Evolutionary conservation across 2,888 invertebrate species (phyloP), one percentile per base, ranked within the genome.

Genomic region (Sturmia bella): DNA sequence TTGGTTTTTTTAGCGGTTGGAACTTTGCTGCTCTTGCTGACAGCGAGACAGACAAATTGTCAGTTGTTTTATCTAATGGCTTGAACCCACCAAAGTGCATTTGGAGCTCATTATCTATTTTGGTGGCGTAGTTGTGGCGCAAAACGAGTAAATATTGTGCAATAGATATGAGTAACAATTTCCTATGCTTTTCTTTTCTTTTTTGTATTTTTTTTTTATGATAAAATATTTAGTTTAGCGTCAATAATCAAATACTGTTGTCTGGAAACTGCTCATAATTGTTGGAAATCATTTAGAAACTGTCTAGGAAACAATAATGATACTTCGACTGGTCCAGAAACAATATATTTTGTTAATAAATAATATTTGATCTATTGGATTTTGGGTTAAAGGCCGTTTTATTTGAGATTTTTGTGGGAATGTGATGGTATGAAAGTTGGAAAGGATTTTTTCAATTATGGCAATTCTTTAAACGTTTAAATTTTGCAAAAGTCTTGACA

Each of bases 51-150:
- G 76, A 48, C 68, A 64, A 72, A 72, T 72, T 78, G 72, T 78
- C 72, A 78, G 78, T 66, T n/a, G 39, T 50, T 64, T 66, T 78
- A 37, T 78, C 64, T 66, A 78, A 78, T 78, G 72, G 64, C 41
- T 72, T 64, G 64, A 78, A 78, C 72, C 78, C 59, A 66, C 39
- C 75, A 78, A 73, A 82, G 74, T 56, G 69, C 82, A 82, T 78
- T 82, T 52, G 39, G n/a, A 32, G 74, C 82, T 82, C 82, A 78
- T 82, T 82, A 82, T 66, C 82, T 74, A 52, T 74, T n/a, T n/a
- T 57, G 37, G 15, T 61, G 54, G 56, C 21, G 24, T 52, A 52
- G 57, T 37, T 37, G 41, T 5, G 59, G 32, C 43, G 59, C 43
- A 32, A 50, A 59, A 59, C 41, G 32, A 32, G 32, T 32, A 32